A percentile compares a stretch with the other conserved stretches of the same genome.
These are phyloP conservation scores for Osmerus mordax DNA, from an alignment of 2,113 vertebrate genomes.

Conservation along the genomic window DNA sequence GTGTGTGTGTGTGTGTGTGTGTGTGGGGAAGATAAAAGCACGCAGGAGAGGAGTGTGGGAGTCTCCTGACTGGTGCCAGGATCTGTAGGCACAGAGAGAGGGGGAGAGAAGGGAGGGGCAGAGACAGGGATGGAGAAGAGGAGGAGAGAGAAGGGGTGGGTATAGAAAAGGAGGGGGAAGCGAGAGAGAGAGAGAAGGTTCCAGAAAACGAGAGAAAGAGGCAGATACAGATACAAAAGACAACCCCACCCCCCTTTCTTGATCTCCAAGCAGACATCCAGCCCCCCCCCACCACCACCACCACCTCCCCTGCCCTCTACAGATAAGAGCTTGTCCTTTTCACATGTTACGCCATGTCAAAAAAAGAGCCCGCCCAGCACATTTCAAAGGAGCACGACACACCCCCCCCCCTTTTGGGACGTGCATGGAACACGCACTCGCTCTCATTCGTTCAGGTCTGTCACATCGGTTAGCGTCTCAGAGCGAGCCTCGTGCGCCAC, in stretches of 20 bases:
- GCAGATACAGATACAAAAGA: neutral
- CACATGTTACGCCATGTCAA: slow-evolving; percentile 18
- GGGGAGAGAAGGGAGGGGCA: neutral
- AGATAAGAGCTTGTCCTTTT: slow-evolving; percentile 35
- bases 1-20: slow-evolving; percentile 2
- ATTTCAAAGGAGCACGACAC: neutral
- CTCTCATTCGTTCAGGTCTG: no score
- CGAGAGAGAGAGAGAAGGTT: neutral
- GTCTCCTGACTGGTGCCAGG: no score
- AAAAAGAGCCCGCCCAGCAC: slow-evolving; percentile 35
- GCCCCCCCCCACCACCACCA: neutral
- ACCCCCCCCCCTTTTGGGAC: no score
- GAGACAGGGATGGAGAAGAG: neutral
- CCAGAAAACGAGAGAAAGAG: neutral
- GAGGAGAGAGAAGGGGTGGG: neutral
- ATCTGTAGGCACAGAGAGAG: neutral
- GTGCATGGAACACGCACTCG: neutral
- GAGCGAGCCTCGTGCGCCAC: no score
- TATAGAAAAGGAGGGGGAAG: neutral
- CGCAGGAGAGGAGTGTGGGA: no score
- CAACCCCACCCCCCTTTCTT: neutral
- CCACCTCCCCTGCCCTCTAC: slow-evolving; percentile 8
- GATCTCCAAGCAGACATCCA: neutral
- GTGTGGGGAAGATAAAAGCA: no score
- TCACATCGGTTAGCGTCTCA: no score